Evolutionary conservation across 2,113 vertebrate species (phyloP).

Genomic region (Ancistrus triradiatus): DNA sequence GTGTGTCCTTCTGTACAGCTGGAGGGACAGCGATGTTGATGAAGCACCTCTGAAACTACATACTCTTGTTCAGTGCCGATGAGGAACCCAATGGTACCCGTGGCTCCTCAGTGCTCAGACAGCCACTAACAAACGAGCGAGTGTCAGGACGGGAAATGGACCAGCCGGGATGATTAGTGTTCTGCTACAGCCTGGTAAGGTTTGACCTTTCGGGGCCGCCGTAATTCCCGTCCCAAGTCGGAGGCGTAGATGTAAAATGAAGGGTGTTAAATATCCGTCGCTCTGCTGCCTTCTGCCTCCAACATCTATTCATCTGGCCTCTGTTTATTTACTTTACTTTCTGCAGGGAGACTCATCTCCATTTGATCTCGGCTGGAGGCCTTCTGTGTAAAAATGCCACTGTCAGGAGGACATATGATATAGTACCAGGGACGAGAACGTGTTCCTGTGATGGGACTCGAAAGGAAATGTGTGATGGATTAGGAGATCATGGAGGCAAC

Average conservation of each 20-base stretch:
- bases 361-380: conserved; percentile 24
- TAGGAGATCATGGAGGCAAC: background rate
- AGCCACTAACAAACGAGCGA: conserved; percentile 48
- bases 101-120: conserved; percentile 38
- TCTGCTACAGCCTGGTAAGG: conserved; percentile 56
- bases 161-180: conserved; percentile 62
- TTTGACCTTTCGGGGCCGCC: conserved; percentile 62
- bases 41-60: conserved; percentile 13
- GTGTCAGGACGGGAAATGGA: conserved; percentile 57
- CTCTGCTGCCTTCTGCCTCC: conserved; percentile 19
- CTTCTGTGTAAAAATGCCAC: conserved; percentile 4
- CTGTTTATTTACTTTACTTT: conserved; percentile 38
- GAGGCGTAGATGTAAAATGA: conserved; percentile 41
- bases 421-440: too few relatives aligned
- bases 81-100: conserved; percentile 40
- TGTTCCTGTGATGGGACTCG: background rate
- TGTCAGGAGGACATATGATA: conserved; percentile 24
- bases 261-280: conserved; percentile 44
- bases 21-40: conserved; percentile 31
- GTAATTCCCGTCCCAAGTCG: conserved; percentile 45
- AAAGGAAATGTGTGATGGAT: conserved; percentile 5
- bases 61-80: conserved; percentile 39
- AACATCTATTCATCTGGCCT: conserved; percentile 29
- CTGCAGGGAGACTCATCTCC: conserved; percentile 27
- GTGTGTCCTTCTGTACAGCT: conserved; percentile 39